These are phyloP conservation scores for Tetanocera ferruginea DNA, from an alignment of 2,888 invertebrate species.

Conservation along the genomic window DNA sequence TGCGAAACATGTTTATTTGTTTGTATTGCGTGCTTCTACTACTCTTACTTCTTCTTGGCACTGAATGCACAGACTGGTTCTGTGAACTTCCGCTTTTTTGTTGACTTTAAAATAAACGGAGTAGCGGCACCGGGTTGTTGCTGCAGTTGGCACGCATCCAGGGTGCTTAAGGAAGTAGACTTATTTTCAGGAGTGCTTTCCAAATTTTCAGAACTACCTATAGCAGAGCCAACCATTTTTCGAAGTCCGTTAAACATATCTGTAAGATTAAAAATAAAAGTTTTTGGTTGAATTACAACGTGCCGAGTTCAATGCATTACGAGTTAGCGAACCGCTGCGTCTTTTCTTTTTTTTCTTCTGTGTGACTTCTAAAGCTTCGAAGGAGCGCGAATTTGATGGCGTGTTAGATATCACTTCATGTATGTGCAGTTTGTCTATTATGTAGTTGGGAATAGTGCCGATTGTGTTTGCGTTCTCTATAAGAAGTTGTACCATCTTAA, in stretches of 20 bases:
- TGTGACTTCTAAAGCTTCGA: slow-evolving; percentile 48
- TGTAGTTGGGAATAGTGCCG: slow-evolving; percentile 79
- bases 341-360: slow-evolving; percentile 80
- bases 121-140: slow-evolving; percentile 62
- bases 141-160: not conserved
- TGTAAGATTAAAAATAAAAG: slow-evolving; percentile 60
- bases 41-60: slow-evolving; percentile 77
- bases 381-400: slow-evolving; percentile 42
- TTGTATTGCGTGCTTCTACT: not conserved
- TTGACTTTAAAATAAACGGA: slow-evolving; percentile 75
- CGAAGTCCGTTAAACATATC: slow-evolving; percentile 83
- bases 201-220: slow-evolving; percentile 71
- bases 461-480: slow-evolving; percentile 83
- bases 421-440: slow-evolving; percentile 68
- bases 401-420: slow-evolving; percentile 47
- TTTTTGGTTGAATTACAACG: slow-evolving; percentile 47
- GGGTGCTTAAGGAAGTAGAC: slow-evolving; percentile 52
- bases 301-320: slow-evolving; percentile 70
- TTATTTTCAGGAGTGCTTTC: slow-evolving; percentile 69
- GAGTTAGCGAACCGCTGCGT: slow-evolving; percentile 87
- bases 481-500: slow-evolving; percentile 80
- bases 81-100: slow-evolving; percentile 76
- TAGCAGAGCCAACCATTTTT: slow-evolving; percentile 80
- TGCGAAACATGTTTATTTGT: slow-evolving; percentile 1
- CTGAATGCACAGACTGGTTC: slow-evolving; percentile 74